These are phyloP conservation scores for Pentalonia nigronervosa DNA, from an alignment of 1,140 invertebrate species.

Conservation along the genomic window DNA sequence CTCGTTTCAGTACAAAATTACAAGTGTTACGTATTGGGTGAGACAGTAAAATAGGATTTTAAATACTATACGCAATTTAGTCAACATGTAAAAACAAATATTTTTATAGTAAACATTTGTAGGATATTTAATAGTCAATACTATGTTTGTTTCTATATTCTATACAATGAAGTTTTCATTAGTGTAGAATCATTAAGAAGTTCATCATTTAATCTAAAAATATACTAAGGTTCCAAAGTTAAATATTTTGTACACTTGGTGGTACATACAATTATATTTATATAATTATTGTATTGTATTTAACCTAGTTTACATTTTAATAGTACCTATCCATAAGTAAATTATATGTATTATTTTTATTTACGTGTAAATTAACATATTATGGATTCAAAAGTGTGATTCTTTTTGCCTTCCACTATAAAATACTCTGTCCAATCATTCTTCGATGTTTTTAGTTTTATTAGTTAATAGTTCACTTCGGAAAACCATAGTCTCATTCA, in stretches of 20 bases:
- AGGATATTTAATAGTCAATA: slow-evolving; percentile 4
- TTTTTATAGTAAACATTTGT: not conserved
- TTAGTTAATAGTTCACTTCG: not conserved
- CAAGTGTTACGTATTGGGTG: not conserved
- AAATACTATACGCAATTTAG: not conserved
- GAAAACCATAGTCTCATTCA: not conserved
- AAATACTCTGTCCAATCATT: not conserved
- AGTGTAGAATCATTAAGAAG: not conserved
- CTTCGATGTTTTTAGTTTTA: not conserved
- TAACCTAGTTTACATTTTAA: not conserved
- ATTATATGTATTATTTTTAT: not conserved
- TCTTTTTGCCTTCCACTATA: not conserved
- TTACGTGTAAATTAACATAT: not conserved
- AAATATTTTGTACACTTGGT: no score
- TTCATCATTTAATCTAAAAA: not conserved
- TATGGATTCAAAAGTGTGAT: not conserved
- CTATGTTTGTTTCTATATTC: not conserved
- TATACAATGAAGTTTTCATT: not conserved
- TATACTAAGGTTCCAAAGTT: no score
- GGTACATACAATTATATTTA: no score
- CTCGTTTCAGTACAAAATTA: not conserved
- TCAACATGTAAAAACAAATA: not conserved
- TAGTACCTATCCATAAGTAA: not conserved
- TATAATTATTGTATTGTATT: no score
- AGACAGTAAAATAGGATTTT: not conserved